These are phyloP conservation scores for Oncorhynchus gorbuscha DNA, from an alignment of 2,113 vertebrate species.

Conservation along the genomic window DNA sequence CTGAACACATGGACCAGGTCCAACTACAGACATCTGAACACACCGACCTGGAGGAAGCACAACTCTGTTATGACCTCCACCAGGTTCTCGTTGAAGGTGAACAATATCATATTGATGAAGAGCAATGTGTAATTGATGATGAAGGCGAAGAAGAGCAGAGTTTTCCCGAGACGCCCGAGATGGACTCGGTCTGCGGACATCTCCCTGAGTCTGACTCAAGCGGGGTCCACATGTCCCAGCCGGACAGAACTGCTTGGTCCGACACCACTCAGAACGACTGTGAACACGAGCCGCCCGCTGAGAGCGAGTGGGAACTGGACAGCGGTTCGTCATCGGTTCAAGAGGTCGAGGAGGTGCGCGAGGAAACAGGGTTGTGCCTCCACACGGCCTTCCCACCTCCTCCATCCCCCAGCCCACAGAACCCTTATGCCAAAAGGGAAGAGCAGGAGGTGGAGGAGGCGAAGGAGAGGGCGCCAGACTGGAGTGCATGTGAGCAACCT, in stretches of 20 bases:
- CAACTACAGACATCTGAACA: slow-evolving; percentile 23
- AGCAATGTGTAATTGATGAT: not conserved
- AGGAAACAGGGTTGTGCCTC: slow-evolving; percentile 4
- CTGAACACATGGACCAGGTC: slow-evolving; percentile 20
- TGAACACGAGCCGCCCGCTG: slow-evolving; percentile 45
- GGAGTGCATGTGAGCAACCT: slow-evolving; percentile 57
- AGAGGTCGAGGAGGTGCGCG: slow-evolving; percentile 38
- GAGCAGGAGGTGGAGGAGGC: not conserved
- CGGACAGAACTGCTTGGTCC: slow-evolving; percentile 50
- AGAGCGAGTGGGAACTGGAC: slow-evolving; percentile 62
- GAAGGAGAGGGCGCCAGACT: slow-evolving; percentile 43
- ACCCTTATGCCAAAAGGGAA: slow-evolving; percentile 49
- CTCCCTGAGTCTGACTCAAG: slow-evolving; percentile 70
- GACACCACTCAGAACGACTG: slow-evolving; percentile 49
- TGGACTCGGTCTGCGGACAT: slow-evolving; percentile 60
- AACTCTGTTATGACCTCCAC: slow-evolving; percentile 58
- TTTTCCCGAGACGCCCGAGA: slow-evolving; percentile 39
- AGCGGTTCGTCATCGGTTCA: slow-evolving; percentile 67
- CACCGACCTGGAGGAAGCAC: slow-evolving; percentile 49
- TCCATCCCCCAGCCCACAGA: slow-evolving; percentile 37
- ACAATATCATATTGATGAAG: slow-evolving; percentile 37
- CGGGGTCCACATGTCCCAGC: slow-evolving; percentile 60
- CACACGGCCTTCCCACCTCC: slow-evolving; percentile 35
- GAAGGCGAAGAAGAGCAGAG: slow-evolving; percentile 43
- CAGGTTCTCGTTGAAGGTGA: slow-evolving; percentile 56